phyloP scores from a whole-genome alignment of 2,888 invertebrate species.

The Sphinx pinastri region DNA sequence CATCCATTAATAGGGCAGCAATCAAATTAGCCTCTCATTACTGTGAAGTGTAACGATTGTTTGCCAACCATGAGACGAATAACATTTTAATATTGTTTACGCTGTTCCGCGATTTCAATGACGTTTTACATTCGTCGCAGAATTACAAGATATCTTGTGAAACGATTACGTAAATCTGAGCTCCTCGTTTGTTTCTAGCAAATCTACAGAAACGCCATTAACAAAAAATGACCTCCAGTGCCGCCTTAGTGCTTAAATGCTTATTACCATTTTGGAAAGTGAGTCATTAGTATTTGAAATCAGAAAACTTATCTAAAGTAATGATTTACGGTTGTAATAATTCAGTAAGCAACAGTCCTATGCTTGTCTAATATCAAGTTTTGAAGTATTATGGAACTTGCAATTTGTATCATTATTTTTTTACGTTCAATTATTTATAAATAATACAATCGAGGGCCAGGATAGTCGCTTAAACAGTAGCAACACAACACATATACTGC shows the following conservation, averaged over 20 bases:
- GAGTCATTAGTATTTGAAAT: no score
- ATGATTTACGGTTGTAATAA: no score
- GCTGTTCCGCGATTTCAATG: constrained; percentile 43
- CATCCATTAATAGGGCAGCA: not conserved
- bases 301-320: no score
- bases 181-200: constrained; percentile 35
- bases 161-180: constrained; percentile 52
- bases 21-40: constrained; percentile 15
- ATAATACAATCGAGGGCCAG: no score
- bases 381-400: no score
- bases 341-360: no score
- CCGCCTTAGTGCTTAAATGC: not conserved
- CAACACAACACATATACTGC: no score
- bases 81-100: constrained; percentile 43
- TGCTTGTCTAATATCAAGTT: no score
- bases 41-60: constrained; percentile 25
- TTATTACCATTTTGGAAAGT: no score
- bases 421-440: no score
- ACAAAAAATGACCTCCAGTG: constrained; percentile 19
- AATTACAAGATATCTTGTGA: constrained; percentile 48
- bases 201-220: constrained; percentile 23
- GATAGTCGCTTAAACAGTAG: no score
- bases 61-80: constrained; percentile 40
- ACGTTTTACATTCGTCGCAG: constrained; percentile 50
- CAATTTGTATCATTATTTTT: no score